These are phyloP conservation scores for Microcebus griseorufus DNA, from an alignment of 2,113 vertebrate genomes.

Conservation along the genomic window DNA sequence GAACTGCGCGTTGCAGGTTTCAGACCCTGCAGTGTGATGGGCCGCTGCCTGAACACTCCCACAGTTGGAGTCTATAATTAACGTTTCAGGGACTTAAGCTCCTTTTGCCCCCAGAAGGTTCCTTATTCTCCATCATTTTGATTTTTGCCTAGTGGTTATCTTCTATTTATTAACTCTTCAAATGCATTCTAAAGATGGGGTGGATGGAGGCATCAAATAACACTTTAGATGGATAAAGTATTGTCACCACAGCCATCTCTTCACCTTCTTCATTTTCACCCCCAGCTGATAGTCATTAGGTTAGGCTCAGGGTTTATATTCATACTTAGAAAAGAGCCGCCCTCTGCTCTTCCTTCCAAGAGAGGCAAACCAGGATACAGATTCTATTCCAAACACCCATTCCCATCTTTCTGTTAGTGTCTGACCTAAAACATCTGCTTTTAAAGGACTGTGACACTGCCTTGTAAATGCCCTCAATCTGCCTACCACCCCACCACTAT, in stretches of 20 bases:
- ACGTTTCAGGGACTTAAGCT: not conserved
- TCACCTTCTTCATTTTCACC: not conserved
- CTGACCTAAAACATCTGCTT: not conserved
- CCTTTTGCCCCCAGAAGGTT: not conserved
- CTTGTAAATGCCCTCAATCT: not conserved
- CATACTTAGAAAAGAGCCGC: not conserved
- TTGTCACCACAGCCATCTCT: not conserved
- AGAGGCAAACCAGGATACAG: not conserved
- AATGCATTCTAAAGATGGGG: not conserved
- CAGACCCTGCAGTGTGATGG: not conserved
- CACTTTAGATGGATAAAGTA: not conserved
- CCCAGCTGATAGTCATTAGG: accelerated
- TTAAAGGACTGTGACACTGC: not conserved
- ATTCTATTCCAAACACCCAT: not conserved
- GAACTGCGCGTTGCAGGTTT: not conserved
- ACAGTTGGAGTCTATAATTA: not conserved
- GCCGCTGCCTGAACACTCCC: slow-evolving; percentile 1
- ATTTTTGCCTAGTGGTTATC: slow-evolving; percentile 5
- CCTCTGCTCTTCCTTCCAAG: not conserved
- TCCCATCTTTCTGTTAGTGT: not conserved
- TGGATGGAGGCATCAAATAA: not conserved
- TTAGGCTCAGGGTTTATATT: not conserved
- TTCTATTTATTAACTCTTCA: not conserved
- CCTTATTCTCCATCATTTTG: not conserved
- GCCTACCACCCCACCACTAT: not conserved